Evolutionary conservation across 2,888 invertebrate species (phyloP), one percentile per base, ranked within the genome.

Genomic region (Megaustenia siamemsis): DNA sequence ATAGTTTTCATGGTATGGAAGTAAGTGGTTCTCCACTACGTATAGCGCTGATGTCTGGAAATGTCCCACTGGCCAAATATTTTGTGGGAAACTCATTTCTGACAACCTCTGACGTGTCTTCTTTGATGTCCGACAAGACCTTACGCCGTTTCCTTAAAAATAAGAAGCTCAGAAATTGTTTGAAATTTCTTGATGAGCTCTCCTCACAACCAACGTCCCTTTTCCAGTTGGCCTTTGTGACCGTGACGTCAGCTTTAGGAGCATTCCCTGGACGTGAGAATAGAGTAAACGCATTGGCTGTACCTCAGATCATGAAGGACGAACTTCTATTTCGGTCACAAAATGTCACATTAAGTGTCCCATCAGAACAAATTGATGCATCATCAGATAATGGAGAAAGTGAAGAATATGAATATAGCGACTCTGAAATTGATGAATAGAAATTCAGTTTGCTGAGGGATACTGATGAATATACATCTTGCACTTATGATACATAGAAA

Each of bases 141-240:
- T 18, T 68, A 28, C 68, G 68, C 4, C n/a, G 32, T 35, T 28
- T 2, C 1, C 68, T 68, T n/a, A 4, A 68, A 15, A 38, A 21
- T 5, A 40, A 40, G 6, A 21, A 21, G 21, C 69, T 40, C 15
- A 8, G 35, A 21, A 60, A 77, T 21, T 77, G 77, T 77, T 12
- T 77, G 35, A 18, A 77, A 18, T 77, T 77, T 18, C 21, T 60
- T 6, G 77, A 56, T 35, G 56, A 38, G 10, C 8, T 77, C 38
- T 35, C 77, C 21, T 35, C 35, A 15, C 77, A 77, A 24, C 77
- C 77, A 28, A 28, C 35, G 77, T 77, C 77, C 24, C 40, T 77
- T 5, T n/a, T 77, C 35, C 56, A 60, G 15, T 21, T 77, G 60
- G 28, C 49, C 21, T 35, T 77, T 38, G 77, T 77, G 6, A 21